A percentile compares a stretch with the other conserved stretches of the same genome.
These are phyloP conservation scores for Meteorus colon DNA, from an alignment of 2,888 invertebrate genomes.

Conservation along the genomic window DNA sequence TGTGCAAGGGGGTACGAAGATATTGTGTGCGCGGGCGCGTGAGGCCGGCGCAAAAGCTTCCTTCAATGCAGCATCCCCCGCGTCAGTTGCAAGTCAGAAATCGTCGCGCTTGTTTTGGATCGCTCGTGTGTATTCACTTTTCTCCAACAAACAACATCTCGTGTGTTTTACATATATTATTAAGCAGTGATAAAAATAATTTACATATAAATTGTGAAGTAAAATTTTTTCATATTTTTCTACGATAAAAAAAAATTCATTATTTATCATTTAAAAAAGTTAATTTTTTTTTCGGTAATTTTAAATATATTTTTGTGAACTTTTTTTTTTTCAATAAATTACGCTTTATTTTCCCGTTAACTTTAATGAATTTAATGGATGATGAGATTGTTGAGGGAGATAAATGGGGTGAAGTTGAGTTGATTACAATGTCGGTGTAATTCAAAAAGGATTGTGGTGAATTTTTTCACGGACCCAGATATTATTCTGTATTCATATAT, in stretches of 20 bases:
- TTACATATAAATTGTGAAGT: background rate
- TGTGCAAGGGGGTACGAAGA: slow-evolving; percentile 55
- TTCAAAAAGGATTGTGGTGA: slow-evolving; percentile 22
- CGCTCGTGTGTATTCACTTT: slow-evolving; percentile 31
- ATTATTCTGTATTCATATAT: background rate
- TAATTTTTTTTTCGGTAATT: background rate
- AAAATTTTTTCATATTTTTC: background rate
- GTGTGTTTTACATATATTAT: background rate
- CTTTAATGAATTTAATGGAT: background rate
- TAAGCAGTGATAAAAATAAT: slow-evolving; percentile 3
- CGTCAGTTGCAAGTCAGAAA: slow-evolving; percentile 71
- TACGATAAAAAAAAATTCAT: background rate
- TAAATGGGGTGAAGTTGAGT: slow-evolving; percentile 3
- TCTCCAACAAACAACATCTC: background rate
- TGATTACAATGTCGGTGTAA: slow-evolving; percentile 28
- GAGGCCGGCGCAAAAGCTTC: slow-evolving; percentile 69
- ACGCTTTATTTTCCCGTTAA: background rate
- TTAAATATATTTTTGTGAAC: background rate
- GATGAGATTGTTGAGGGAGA: background rate
- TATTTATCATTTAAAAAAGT: background rate
- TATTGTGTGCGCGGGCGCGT: slow-evolving; percentile 68
- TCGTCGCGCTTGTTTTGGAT: slow-evolving; percentile 64
- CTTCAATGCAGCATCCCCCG: slow-evolving; percentile 66
- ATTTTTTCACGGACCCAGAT: background rate
- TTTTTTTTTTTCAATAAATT: background rate